A percentile compares a stretch with the other conserved stretches of the same genome.
Evolutionary conservation across 2,888 invertebrate genomes (phyloP).

Genomic region (Andrena dorsata): DNA sequence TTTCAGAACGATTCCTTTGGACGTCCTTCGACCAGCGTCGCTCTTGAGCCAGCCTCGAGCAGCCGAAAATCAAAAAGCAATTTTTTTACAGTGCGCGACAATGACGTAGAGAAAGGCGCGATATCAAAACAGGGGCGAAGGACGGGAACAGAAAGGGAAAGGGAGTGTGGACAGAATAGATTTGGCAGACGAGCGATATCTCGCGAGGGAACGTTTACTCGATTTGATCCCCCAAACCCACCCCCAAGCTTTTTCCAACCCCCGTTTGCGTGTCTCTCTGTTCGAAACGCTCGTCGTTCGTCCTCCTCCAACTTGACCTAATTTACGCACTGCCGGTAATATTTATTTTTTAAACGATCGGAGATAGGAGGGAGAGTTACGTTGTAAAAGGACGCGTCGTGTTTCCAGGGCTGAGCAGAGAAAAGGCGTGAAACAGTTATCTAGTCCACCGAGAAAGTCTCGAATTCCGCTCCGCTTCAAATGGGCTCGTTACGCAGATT

Average conservation of each 20-base stretch:
- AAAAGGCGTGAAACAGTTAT: too few species aligned
- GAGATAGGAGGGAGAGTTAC: neutral
- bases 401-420: conserved; percentile 3
- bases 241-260: neutral
- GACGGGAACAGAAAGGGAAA: neutral
- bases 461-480: conserved; percentile 24
- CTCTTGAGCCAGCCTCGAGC: conserved; percentile 31
- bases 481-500: conserved; percentile 1
- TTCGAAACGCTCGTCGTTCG: conserved; percentile 34
- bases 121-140: conserved; percentile 51
- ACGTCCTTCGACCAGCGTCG: conserved; percentile 16
- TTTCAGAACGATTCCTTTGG: conserved; percentile 10
- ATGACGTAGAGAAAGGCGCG: conserved; percentile 38
- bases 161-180: conserved; percentile 1
- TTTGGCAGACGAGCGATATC: conserved; percentile 26
- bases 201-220: conserved; percentile 1
- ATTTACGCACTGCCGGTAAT: conserved; percentile 62
- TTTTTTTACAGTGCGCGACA: conserved; percentile 65
- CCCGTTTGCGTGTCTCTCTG: neutral
- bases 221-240: neutral
- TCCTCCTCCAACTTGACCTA: conserved; percentile 57
- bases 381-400: conserved; percentile 8
- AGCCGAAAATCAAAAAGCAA: conserved; percentile 77
- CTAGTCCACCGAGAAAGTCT: conserved; percentile 35
- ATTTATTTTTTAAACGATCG: conserved; percentile 30